Evolutionary conservation across 2,113 vertebrate species (phyloP), one percentile per base, ranked within the genome.

Genomic region (Apistogramma diplotaenia): DNA sequence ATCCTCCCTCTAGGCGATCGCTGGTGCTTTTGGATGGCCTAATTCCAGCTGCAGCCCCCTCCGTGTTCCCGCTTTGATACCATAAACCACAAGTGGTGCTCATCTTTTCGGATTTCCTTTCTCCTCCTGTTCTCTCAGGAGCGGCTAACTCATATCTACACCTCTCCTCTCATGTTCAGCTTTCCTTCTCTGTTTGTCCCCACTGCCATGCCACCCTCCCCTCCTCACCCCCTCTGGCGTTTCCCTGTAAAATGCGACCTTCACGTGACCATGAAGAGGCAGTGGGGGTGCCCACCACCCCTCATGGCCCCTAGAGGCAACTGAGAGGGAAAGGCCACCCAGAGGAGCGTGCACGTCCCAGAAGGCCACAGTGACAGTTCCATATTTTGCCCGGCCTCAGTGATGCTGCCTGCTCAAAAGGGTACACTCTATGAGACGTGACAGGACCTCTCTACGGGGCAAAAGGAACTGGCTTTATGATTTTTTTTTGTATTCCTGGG

Each of bases 391-490:
- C 92, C 91, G 81, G 92, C 92, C 92, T 90, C 84, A 81, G 61
- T 91, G 89, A 92, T 89, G 88, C 88, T 92, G 88, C 89, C 89
- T 94, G 81, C 89, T 93, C 91, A 94, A 93, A 93, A 86, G 92
- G 92, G 81, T 93, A 88, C 78, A 76, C 82, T 77, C 89, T 91
- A 95, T 95, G 91, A 94, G 94, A 95, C 89, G 49, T 94, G 95
- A 95, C 95, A 95, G 93, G 92, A 94, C 90, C 86, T 93, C 93
- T 94, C 94, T 94, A 93, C 91, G 81, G 94, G 94, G 92, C 93
- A 93, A 81, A 86, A 89, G 82, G 85, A 89, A 88, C 78, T 88
- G 90, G 90, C 84, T 90, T 83, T 76, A 23, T 83, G 76, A 74
- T 62, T 84, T 76, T 79, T 84, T 73, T 79, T 80, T 65, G n/a